Base-by-base conservation (phyloP, 1,140 invertebrate genomes). In the Phortica variegata region DNA sequence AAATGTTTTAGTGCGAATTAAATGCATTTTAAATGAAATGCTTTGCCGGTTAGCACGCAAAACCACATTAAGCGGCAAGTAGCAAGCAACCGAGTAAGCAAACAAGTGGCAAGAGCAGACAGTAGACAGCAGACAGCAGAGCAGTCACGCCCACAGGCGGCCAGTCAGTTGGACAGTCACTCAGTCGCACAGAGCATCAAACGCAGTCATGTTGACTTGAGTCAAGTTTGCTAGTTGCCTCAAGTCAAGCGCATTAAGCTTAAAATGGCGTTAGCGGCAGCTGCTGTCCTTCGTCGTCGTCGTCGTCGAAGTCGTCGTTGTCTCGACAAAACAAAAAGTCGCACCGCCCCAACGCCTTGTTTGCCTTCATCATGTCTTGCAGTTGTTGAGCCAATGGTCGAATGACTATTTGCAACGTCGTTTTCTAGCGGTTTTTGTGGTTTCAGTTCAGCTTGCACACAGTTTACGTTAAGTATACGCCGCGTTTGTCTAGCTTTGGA, bases 1-100 rank as follows among this genome's bases (percentile, higher is more conserved):
- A 66, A 66, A 66, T 68, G 63, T 68, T 66, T 68, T 63, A 66
- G 63, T 63, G 60, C 53, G 68, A 66, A 68, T 66, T 66, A 66
- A 66, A 63, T 66, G 63, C 60, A 66, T 63, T 68, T 66, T 66
- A 66, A 66, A 66, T 66, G 68, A 66, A 66, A 66, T 68, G 63
- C 63, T 55, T 57, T 54, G 62, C 50, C 63, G 47, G 58, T 55
- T 56, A 52, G 52, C 49, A 54, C 10, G 5, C 23, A 26, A 26
- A 10, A 26, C 23, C 10, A 6, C 23, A 26, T 6, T 10, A 26
- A 26, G 5, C 5, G 23, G 10, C 23, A 26, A 26, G 10, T 26
- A 6, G 10, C 10, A 26, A 26, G 10, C 5, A 10, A 26, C 23
- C 23, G 10, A 6, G 5, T 26, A 26, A 26, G 23, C 10, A 26